Base-by-base conservation (phyloP, 1,140 invertebrate genomes). In the Parasteatoda tepidariorum region DNA sequence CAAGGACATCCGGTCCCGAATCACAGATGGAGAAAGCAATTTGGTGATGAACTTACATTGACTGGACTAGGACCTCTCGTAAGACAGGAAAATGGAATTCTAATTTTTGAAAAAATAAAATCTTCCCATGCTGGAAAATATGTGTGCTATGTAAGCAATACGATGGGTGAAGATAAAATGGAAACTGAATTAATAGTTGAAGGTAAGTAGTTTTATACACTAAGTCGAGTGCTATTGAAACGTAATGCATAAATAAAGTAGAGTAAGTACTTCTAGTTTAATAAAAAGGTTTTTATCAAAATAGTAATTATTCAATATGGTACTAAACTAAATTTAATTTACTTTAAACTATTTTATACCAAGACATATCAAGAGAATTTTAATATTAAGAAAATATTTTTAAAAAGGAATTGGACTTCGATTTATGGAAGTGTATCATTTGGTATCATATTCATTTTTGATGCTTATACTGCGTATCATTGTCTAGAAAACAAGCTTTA, bases 1-100 rank as follows among this genome's bases (percentile, higher is more conserved):
- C 94, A 94, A 90, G 93, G 92, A 85, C 93, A 91, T 89, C 93
- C 94, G 75, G 71, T 90, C 92, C 87, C 91, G 91, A 87, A 93
- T 92, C 89, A 92, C 92, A 85, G 93, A 92, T 94, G 85, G 85
- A 38, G 59, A n/a, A 79, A 64, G 34, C 57, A 75, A 26, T 34
- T 34, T n/a, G 75, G 74, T 4, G 73, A 59, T 15, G 55, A 64
- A 13, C 11, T 74, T 28, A 66, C 18, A 9, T n/a, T 71, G 0
- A 54, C 78, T 9, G 78, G 67, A 24, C n/a, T 82, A 38, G 81
- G 81, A 55, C 5, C 41, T 22, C n/a, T 48, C 0, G 54, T 82
- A 26, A 62, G 48, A 34, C 85, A 84, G 59, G 62, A 84, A 28
- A 71, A 82, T 15, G 85, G 85, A 7, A 84, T 85, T 38, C 59